Evolutionary conservation across 64 coral and sea anemone species (phyloP).

Genomic region (Anthopleura sola): DNA sequence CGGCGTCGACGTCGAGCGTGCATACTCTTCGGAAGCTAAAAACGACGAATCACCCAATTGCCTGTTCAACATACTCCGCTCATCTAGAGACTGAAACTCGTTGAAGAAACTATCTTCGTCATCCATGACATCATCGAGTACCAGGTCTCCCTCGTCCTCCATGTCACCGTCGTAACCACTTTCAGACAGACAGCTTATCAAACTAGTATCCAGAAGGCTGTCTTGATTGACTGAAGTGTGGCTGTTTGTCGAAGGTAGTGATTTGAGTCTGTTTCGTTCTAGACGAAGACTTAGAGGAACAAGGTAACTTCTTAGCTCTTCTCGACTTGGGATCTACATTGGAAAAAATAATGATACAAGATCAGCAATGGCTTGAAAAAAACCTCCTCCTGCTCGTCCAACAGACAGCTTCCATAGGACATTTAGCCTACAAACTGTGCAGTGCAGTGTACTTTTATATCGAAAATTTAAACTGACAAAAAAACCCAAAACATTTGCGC

Average conservation of each 20-base stretch:
- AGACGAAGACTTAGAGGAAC: constrained; percentile 18
- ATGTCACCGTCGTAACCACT: constrained; percentile 87
- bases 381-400: too few species aligned
- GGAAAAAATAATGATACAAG: background rate
- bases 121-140: constrained; percentile 52
- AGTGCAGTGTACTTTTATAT: too few species aligned
- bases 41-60: constrained; percentile 76
- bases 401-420: too few species aligned
- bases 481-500: too few species aligned
- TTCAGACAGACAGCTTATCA: constrained; percentile 63
- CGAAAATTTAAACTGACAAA: too few species aligned
- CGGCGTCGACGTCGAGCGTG: constrained; percentile 68
- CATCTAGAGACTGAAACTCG: constrained; percentile 17
- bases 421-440: too few species aligned
- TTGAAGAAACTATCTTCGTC: constrained; percentile 26
- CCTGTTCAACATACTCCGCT: constrained; percentile 64
- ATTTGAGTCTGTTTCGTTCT: constrained; percentile 1
- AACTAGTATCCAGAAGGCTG: constrained; percentile 58
- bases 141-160: constrained; percentile 79
- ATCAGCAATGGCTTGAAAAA: background rate
- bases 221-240: constrained; percentile 17
- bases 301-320: constrained; percentile 36
- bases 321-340: constrained; percentile 34
- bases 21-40: constrained; percentile 61
- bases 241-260: background rate